phyloP scores from a whole-genome alignment of 2,888 invertebrate genomes.

The Mactromeris polynyma region DNA sequence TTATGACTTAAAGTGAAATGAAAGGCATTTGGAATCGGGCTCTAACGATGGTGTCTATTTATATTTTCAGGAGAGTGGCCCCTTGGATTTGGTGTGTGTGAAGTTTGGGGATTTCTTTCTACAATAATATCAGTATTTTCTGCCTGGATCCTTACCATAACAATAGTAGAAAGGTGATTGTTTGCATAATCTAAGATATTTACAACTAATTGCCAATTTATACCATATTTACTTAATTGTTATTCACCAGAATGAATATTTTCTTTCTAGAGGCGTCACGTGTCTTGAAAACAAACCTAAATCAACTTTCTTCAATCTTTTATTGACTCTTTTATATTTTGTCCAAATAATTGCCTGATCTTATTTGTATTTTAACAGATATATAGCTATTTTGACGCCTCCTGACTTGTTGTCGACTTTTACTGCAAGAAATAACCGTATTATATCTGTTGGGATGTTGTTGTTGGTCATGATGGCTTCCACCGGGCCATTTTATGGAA shows the following conservation, averaged over 20 bases:
- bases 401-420: conserved; percentile 66
- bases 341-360: not conserved
- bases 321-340: not conserved
- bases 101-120: conserved; percentile 57
- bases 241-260: not conserved
- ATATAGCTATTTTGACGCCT: conserved; percentile 57
- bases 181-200: not conserved
- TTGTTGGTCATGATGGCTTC: conserved; percentile 61
- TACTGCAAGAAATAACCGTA: conserved; percentile 63
- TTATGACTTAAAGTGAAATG: no score
- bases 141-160: conserved; percentile 63
- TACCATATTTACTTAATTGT: not conserved
- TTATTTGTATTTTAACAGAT: conserved; percentile 50
- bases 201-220: not conserved
- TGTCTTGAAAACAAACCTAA: not conserved
- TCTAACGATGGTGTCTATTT: not conserved
- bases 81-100: conserved; percentile 58
- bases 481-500: conserved; percentile 71
- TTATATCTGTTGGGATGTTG: conserved; percentile 63
- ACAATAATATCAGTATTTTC: conserved; percentile 54
- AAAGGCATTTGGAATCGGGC: no score
- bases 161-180: conserved; percentile 64
- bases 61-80: conserved; percentile 61
- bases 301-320: not conserved
- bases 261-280: not conserved